A percentile compares a stretch with the other conserved stretches of the same genome.
Conservation (phyloP, 2,888 invertebrate genomes). For the Drosophila mayaguana region DNA sequence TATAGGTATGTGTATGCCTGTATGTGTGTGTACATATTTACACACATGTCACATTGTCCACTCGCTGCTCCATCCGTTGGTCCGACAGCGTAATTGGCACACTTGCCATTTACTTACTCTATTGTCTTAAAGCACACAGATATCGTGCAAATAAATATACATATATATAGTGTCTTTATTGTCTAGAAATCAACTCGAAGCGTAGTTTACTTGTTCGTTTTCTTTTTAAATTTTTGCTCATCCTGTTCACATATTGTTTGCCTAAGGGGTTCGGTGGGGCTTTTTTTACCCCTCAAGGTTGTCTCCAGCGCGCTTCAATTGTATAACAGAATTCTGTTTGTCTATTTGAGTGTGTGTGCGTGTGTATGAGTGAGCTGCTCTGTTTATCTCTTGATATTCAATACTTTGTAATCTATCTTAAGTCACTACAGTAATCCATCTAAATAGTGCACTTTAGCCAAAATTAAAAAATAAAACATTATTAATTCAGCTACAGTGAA, state of each 20-base stretch:
- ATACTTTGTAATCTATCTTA: conserved; percentile 35
- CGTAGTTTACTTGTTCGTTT: conserved; percentile 6
- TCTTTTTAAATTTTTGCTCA: conserved; percentile 3
- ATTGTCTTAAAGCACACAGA: conserved; percentile 19
- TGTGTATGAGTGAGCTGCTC: conserved; percentile 1
- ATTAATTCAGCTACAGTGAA: too few relatives aligned
- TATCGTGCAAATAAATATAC: neutral
- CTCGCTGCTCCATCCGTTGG: conserved; percentile 11
- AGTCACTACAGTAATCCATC: conserved; percentile 34
- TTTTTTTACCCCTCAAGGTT: conserved; percentile 56
- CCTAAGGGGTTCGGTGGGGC: neutral
- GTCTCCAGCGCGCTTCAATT: conserved; percentile 50
- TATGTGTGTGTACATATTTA: neutral
- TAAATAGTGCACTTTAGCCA: conserved; percentile 1
- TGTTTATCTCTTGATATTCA: conserved; percentile 62
- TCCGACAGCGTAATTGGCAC: conserved; percentile 24
- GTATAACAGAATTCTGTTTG: conserved; percentile 60
- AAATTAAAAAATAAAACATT: neutral
- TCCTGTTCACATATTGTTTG: conserved; percentile 28
- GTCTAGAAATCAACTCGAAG: conserved; percentile 13
- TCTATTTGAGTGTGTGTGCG: neutral
- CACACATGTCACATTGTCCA: conserved; percentile 13
- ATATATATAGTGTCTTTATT: conserved; percentile 16
- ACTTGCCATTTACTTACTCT: conserved; percentile 36
- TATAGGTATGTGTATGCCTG: neutral